Evolutionary conservation across 2,888 invertebrate genomes (phyloP), one percentile per base, ranked within the genome.

Genomic region (Lithophane ornitopus): DNA sequence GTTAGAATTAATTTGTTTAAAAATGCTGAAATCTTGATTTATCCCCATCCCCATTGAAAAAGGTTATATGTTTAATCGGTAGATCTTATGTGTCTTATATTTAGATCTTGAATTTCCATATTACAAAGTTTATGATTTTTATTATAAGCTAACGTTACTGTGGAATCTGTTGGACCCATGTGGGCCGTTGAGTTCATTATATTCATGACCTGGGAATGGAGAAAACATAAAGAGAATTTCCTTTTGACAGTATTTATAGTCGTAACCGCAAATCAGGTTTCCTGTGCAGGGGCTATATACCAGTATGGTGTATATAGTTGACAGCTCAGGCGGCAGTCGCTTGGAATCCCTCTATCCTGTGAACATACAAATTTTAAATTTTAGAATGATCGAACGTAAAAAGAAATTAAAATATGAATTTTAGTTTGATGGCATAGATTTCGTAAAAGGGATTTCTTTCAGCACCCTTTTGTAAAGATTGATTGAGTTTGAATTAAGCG

Each of bases 151-250:
- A 41, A 73, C 14, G 22, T 63, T 59, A 59, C 52, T n/a, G 26
- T 9, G 26, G 39, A 62, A 34, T 49, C 26, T 81, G 59, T 63
- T 41, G 26, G 59, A 26, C 7, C 14, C 12, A n/a, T 26, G 52
- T 58, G 76, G 7, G 19, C 8, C 26, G 16, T n/a, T 68, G 16
- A 41, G 16, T 69, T 61, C 11, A 62, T 41, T 84, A 72, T 80
- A 84, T 84, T 56, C 3, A 26, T 62, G 19, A 54, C 39, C 4
- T 52, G 84, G 68, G 74, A 80, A 62, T 84, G 16, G 8, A 59
- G 8, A 54, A 52, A 39, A 61, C 49, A 65, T 73, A 76, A 81
- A 82, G 56, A 76, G 22, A 66, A 70, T 82, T 73, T 76, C 16
- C 28, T 56, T 14, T 19, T 65, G 56, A 65, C 52, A 19, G 46